phyloP scores from a whole-genome alignment of 2,888 invertebrate species.

The Ganaspis brasiliensis region DNA sequence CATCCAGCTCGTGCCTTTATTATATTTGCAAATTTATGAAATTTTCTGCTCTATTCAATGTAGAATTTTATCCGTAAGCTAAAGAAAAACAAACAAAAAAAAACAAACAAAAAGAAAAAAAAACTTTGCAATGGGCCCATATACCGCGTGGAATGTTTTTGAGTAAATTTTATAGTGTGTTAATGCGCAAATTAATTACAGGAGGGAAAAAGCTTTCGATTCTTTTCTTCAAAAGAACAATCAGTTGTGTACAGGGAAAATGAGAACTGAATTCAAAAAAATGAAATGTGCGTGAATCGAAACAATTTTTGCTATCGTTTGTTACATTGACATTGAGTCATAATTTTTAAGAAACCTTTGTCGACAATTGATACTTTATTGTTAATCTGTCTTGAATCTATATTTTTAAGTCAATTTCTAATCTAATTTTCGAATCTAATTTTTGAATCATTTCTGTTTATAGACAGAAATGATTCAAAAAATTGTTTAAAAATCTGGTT shows the following conservation, averaged over 20 bases:
- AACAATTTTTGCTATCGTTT: constrained; percentile 20
- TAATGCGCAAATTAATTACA: constrained; percentile 27
- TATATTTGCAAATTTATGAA: constrained; percentile 28
- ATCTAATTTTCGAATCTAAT: no score
- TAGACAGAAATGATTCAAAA: no score
- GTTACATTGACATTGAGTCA: constrained; percentile 27
- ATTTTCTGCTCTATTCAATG: constrained; percentile 32
- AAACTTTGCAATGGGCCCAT: constrained; percentile 40
- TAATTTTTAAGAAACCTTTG: not conserved
- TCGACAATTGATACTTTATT: not conserved
- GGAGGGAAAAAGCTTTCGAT: constrained; percentile 24
- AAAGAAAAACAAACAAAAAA: no score
- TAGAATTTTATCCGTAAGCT: constrained; percentile 29
- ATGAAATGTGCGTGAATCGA: not conserved
- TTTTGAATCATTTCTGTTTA: no score
- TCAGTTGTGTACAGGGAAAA: constrained; percentile 17
- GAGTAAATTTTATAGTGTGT: constrained; percentile 26
- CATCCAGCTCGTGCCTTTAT: constrained; percentile 42
- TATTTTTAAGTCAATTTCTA: no score
- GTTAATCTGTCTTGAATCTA: not conserved
- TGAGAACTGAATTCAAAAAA: constrained; percentile 24
- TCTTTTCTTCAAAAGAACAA: constrained; percentile 4
- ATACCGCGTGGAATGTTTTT: constrained; percentile 33
- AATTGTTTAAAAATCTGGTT: no score
- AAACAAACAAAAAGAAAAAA: no score